These are phyloP conservation scores for Caenorhabditis zanzibari DNA, from an alignment of 2,888 invertebrate species.

Conservation along the genomic window DNA sequence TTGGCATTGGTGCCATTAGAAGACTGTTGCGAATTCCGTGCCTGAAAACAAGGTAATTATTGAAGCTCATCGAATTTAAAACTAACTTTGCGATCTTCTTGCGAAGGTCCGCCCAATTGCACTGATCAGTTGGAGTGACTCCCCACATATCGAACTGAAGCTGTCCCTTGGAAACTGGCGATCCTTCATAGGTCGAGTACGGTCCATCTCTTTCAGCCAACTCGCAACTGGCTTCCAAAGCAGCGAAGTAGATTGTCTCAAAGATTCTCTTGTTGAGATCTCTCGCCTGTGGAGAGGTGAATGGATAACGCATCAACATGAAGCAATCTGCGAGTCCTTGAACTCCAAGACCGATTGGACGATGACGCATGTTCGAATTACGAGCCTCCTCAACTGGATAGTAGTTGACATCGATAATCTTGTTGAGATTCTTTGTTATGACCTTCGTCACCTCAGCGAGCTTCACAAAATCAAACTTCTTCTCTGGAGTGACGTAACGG, in stretches of 20 bases:
- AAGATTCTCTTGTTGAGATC: slow-evolving; percentile 95
- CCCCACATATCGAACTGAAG: slow-evolving; percentile 98
- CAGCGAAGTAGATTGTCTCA: slow-evolving; percentile 98
- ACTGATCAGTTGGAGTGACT: slow-evolving; percentile 87
- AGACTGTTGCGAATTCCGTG: slow-evolving; percentile 95
- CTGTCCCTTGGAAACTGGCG: slow-evolving; percentile 95
- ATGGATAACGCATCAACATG: slow-evolving; percentile 93
- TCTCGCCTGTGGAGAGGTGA: slow-evolving; percentile 92
- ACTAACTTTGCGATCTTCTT: slow-evolving; percentile 89
- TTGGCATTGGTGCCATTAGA: slow-evolving; percentile 97
- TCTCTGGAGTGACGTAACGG: slow-evolving; percentile 91
- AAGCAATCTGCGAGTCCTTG: slow-evolving; percentile 98
- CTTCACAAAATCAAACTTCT: slow-evolving; percentile 91
- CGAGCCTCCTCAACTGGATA: slow-evolving; percentile 93
- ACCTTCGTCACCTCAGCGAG: slow-evolving; percentile 88
- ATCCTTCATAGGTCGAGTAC: slow-evolving; percentile 94
- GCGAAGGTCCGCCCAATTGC: slow-evolving; percentile 93
- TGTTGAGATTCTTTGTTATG: slow-evolving; percentile 94
- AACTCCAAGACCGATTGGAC: slow-evolving; percentile 91
- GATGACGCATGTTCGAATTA: slow-evolving; percentile 90
- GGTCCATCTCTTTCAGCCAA: slow-evolving; percentile 89
- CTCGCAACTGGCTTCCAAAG: slow-evolving; percentile 96
- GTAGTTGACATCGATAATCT: slow-evolving; percentile 96
- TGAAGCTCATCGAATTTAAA: slow-evolving; percentile 2
- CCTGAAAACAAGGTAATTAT: slow-evolving; percentile 82